Conservation (phyloP, 2,888 invertebrate species). For the Chrysomela aeneicollis region DNA sequence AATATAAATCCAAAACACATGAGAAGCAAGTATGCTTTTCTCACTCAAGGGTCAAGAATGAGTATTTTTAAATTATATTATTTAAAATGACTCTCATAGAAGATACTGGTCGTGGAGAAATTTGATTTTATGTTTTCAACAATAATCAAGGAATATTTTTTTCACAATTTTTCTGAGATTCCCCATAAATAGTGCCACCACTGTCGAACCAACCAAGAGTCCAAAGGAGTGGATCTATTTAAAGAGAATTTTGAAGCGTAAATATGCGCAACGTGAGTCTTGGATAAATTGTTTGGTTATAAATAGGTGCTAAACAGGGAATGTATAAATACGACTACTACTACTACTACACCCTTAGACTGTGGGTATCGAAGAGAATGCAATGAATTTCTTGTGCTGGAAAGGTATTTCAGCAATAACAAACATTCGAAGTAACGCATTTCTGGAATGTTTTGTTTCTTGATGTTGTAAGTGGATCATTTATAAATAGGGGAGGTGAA, state of each 20-base stretch:
- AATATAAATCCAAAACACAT: too few species aligned
- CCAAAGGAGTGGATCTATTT: constrained; percentile 53
- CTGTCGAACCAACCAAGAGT: constrained; percentile 41
- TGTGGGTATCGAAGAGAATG: constrained; percentile 36
- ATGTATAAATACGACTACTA: constrained; percentile 38
- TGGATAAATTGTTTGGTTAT: constrained; percentile 45
- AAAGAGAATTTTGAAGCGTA: constrained; percentile 50
- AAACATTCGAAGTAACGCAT: constrained; percentile 13
- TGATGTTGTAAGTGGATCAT: background rate
- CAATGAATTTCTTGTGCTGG: constrained; percentile 24
- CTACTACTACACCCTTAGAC: constrained; percentile 39
- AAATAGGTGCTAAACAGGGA: constrained; percentile 51
- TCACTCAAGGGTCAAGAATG: too few species aligned
- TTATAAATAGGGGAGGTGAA: constrained; percentile 15
- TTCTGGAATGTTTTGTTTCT: constrained; percentile 12
- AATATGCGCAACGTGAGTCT: constrained; percentile 55
- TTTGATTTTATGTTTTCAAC: too few species aligned
- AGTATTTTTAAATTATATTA: too few species aligned
- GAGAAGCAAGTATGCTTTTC: too few species aligned
- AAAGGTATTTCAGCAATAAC: constrained; percentile 14
- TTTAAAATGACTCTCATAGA: too few species aligned
- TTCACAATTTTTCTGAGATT: too few species aligned
- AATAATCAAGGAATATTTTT: too few species aligned
- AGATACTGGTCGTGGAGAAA: too few species aligned
- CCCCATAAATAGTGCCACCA: constrained; percentile 28